These are phyloP conservation scores for Lanius ludovicianus DNA, from an alignment of 2,113 vertebrate species.

Conservation along the genomic window DNA sequence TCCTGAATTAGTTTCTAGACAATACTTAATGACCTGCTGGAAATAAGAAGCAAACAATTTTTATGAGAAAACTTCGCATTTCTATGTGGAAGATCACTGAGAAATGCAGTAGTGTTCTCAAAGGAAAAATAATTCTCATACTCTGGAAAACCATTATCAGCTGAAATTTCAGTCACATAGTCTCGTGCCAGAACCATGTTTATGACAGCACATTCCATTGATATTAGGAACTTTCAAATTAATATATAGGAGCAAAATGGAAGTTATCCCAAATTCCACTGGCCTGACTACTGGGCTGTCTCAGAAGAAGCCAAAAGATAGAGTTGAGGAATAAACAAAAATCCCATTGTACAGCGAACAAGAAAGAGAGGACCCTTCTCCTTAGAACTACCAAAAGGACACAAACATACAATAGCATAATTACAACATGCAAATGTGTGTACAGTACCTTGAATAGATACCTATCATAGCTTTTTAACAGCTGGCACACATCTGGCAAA, in stretches of 20 bases:
- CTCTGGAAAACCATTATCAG: neutral
- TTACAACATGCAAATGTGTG: neutral
- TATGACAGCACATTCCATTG: neutral
- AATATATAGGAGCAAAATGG: neutral
- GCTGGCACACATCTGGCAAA: slow-evolving; percentile 62
- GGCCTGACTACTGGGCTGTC: neutral
- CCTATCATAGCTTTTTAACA: slow-evolving; percentile 59
- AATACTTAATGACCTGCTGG: neutral
- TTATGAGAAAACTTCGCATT: neutral
- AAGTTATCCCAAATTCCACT: neutral
- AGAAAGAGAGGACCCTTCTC: neutral
- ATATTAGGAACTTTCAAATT: neutral
- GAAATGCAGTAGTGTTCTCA: neutral
- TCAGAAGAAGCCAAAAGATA: neutral
- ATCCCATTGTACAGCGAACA: neutral
- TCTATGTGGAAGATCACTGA: neutral
- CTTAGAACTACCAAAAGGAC: neutral
- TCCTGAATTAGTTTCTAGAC: neutral
- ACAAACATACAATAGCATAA: neutral
- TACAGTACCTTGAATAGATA: slow-evolving; percentile 71
- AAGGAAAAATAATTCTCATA: neutral
- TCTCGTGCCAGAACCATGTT: neutral
- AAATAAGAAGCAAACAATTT: neutral
- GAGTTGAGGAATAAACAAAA: rapidly evolving
- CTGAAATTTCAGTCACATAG: neutral